A percentile compares a stretch with the other conserved stretches of the same genome.
Conservation (phyloP, 1,140 invertebrate species). For the Megathymus violae region DNA sequence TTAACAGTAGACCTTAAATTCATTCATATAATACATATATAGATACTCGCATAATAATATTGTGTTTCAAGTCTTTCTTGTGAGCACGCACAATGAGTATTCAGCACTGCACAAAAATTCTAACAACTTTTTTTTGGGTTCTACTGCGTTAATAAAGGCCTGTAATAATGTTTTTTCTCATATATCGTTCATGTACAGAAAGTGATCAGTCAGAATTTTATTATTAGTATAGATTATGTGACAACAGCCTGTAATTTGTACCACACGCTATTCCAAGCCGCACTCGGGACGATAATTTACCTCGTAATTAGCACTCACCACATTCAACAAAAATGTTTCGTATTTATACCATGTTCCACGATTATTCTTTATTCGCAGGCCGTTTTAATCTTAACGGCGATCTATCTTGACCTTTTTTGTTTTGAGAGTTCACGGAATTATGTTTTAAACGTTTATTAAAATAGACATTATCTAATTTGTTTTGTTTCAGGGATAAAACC, state of each 20-base stretch:
- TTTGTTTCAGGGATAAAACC: not conserved
- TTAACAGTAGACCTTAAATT: too few relatives aligned
- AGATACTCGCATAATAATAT: too few relatives aligned
- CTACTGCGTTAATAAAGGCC: too few relatives aligned
- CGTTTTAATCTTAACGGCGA: conserved; percentile 63
- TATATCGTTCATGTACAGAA: too few relatives aligned
- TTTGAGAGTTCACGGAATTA: conserved; percentile 32
- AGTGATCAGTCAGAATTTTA: too few relatives aligned
- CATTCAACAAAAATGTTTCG: conserved; percentile 75
- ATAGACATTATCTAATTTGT: conserved; percentile 3
- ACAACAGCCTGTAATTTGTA: conserved; percentile 19
- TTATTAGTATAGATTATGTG: too few relatives aligned
- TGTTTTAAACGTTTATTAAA: conserved; percentile 14
- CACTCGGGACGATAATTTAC: conserved; percentile 67
- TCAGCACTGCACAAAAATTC: too few relatives aligned
- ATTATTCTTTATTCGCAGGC: conserved; percentile 71
- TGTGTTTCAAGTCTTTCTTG: too few relatives aligned
- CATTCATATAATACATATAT: too few relatives aligned
- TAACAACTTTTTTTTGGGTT: too few relatives aligned
- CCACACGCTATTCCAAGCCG: conserved; percentile 31
- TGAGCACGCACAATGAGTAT: too few relatives aligned
- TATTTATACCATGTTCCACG: conserved; percentile 57
- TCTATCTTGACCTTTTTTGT: conserved; percentile 54
- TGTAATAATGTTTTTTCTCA: too few relatives aligned
- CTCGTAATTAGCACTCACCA: conserved; percentile 74